Evolutionary conservation across 2,888 invertebrate species (phyloP).

Genomic region (Parochlus steinenii): DNA sequence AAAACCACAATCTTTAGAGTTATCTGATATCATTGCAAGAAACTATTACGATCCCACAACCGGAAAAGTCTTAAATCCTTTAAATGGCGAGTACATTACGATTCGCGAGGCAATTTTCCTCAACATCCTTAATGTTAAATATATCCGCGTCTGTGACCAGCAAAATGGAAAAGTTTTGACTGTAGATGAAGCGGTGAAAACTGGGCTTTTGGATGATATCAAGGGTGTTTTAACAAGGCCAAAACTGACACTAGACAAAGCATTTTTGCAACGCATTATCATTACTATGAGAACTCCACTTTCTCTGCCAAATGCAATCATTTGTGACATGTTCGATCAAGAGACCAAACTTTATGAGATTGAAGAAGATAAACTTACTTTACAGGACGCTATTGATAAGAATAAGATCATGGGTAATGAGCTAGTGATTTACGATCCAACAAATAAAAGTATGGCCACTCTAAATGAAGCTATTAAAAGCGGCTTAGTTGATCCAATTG

Average conservation of each 20-base stretch:
- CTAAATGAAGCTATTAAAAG: constrained; percentile 41
- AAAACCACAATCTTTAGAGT: constrained; percentile 32
- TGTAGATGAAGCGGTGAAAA: constrained; percentile 35
- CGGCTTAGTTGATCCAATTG: constrained; percentile 39
- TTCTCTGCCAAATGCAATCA: constrained; percentile 42
- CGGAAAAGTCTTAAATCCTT: constrained; percentile 41
- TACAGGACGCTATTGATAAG: constrained; percentile 36
- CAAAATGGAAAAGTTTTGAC: constrained; percentile 32
- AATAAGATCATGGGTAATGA: constrained; percentile 39
- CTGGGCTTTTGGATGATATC: constrained; percentile 34
- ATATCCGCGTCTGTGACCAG: constrained; percentile 37
- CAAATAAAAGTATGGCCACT: constrained; percentile 41
- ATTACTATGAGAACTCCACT: constrained; percentile 39
- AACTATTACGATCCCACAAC: constrained; percentile 38
- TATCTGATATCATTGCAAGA: constrained; percentile 36
- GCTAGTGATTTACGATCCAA: constrained; percentile 42
- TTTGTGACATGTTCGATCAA: constrained; percentile 39
- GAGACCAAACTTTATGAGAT: constrained; percentile 35
- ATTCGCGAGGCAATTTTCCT: constrained; percentile 39
- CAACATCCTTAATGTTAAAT: constrained; percentile 35
- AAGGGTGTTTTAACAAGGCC: constrained; percentile 35
- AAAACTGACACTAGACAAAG: constrained; percentile 37
- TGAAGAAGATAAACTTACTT: constrained; percentile 33
- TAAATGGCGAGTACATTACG: constrained; percentile 40
- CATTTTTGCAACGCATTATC: constrained; percentile 40